These are phyloP conservation scores for Drosophila gunungcola DNA, from an alignment of 1,140 invertebrate species.

Conservation along the genomic window DNA sequence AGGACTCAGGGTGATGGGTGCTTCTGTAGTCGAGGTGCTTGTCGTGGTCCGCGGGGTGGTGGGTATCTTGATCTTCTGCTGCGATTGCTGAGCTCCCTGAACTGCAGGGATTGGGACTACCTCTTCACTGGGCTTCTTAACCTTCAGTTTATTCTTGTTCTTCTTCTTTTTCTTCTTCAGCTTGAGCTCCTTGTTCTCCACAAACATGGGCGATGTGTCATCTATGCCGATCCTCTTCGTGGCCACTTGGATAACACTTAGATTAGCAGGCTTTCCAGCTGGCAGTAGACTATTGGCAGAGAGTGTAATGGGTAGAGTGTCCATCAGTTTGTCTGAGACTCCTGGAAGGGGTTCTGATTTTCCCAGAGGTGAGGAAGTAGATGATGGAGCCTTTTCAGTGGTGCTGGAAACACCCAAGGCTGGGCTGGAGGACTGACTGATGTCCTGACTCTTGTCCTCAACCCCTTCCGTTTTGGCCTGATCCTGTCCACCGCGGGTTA, in stretches of 20 bases:
- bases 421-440: neutral
- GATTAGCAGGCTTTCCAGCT: slow-evolving; percentile 67
- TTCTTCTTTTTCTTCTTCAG: slow-evolving; percentile 81
- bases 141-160: slow-evolving; percentile 78
- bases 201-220: slow-evolving; percentile 70
- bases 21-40: slow-evolving; percentile 6
- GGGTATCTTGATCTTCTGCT: slow-evolving; percentile 71
- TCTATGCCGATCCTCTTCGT: slow-evolving; percentile 78
- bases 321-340: slow-evolving; percentile 64
- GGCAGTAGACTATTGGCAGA: slow-evolving; percentile 71
- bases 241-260: slow-evolving; percentile 61
- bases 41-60: slow-evolving; percentile 69
- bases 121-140: slow-evolving; percentile 84
- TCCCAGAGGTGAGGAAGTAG: neutral
- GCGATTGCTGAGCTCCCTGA: slow-evolving; percentile 45
- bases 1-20: slow-evolving; percentile 34
- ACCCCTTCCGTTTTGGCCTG: slow-evolving; percentile 71
- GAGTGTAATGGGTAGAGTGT: slow-evolving; percentile 44
- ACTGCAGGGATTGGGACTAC: neutral
- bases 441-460: slow-evolving; percentile 12
- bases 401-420: neutral
- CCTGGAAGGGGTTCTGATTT: slow-evolving; percentile 50
- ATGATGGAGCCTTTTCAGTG: slow-evolving; percentile 16
- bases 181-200: slow-evolving; percentile 81
- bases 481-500: slow-evolving; percentile 87